Conservation (phyloP, 2,113 vertebrate species). For the Ceratotherium simum region DNA sequence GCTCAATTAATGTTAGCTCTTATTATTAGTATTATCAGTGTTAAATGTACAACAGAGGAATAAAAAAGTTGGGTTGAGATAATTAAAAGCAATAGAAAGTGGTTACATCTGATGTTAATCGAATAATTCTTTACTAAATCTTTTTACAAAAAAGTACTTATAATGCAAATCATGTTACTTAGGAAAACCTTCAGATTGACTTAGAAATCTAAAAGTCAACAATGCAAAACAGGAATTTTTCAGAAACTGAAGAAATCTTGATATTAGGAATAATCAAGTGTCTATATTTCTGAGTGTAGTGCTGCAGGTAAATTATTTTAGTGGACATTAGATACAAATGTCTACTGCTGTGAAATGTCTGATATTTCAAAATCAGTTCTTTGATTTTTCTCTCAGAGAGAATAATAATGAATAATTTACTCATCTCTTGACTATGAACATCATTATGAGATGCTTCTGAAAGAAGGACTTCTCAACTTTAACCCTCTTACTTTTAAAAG, state of each 20-base stretch:
- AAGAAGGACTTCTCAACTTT: conserved; percentile 32
- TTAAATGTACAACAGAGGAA: not conserved
- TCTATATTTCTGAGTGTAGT: not conserved
- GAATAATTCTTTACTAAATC: not conserved
- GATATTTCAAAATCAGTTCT: conserved; percentile 55
- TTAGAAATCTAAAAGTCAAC: not conserved
- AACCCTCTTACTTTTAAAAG: not conserved
- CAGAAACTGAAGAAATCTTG: not conserved
- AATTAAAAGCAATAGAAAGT: not conserved
- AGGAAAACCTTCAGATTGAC: not conserved
- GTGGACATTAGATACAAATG: conserved; percentile 17
- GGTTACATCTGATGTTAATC: not conserved
- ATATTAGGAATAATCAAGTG: not conserved
- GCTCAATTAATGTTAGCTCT: not conserved
- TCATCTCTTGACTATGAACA: conserved; percentile 15
- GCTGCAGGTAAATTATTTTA: not conserved
- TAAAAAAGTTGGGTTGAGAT: not conserved
- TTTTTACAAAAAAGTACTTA: not conserved
- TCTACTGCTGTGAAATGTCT: conserved; percentile 41
- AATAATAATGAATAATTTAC: conserved; percentile 67
- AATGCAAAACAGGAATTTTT: not conserved
- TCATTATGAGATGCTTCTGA: not conserved
- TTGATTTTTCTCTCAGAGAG: conserved; percentile 63
- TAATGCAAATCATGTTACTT: not conserved
- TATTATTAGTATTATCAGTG: not conserved